Evolutionary conservation across 2,888 invertebrate genomes (phyloP).

Genomic region (Drosophila algonquin): DNA sequence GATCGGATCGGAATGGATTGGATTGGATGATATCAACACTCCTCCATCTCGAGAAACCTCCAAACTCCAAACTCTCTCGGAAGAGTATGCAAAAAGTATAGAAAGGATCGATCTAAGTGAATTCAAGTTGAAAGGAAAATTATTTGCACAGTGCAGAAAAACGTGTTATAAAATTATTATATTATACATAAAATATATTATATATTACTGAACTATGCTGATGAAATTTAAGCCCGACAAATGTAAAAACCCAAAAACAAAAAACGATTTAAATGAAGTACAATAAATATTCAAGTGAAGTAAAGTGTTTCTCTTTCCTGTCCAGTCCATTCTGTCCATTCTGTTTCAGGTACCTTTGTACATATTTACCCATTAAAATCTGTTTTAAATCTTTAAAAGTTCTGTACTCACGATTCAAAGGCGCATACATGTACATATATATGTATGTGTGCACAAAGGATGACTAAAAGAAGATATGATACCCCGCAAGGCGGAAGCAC

Average conservation of each 20-base stretch:
- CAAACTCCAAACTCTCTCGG: slow-evolving; percentile 3
- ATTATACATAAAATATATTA: slow-evolving; percentile 39
- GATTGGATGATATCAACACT: slow-evolving; percentile 36
- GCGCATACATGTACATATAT: no score
- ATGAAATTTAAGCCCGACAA: slow-evolving; percentile 34
- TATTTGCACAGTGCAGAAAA: slow-evolving; percentile 52
- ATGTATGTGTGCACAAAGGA: no score
- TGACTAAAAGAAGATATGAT: no score
- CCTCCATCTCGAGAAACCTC: slow-evolving; percentile 27
- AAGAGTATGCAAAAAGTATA: no score
- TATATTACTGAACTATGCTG: slow-evolving; percentile 56
- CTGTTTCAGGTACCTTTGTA: no score
- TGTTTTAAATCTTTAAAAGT: no score
- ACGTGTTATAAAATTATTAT: slow-evolving; percentile 54
- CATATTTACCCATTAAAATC: no score
- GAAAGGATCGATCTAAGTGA: slow-evolving; percentile 33
- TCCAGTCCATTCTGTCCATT: no score
- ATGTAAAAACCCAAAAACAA: slow-evolving; percentile 30
- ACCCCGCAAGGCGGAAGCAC: no score
- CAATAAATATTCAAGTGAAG: slow-evolving; percentile 48
- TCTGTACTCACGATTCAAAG: no score
- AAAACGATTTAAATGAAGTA: slow-evolving; percentile 56
- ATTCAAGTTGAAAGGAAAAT: slow-evolving; percentile 43
- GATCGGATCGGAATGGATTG: background rate
- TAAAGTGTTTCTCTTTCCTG: slow-evolving; percentile 6